A percentile compares a stretch with the other conserved stretches of the same genome.
phyloP scores from a whole-genome alignment of 2,888 invertebrate genomes.

The Oconnorella tubifera region DNA sequence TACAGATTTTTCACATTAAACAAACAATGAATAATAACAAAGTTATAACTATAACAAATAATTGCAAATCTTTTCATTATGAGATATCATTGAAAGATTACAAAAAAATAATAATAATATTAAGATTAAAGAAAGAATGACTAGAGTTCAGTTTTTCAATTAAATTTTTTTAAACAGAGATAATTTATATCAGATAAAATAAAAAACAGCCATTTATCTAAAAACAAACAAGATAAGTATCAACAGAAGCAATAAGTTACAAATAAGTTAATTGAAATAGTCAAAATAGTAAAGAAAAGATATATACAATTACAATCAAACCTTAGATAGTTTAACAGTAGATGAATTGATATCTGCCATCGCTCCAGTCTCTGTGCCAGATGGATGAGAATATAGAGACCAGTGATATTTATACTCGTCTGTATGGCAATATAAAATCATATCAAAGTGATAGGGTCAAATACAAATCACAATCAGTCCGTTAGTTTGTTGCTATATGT shows the following conservation, averaged over 20 bases:
- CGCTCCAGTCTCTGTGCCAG: conserved; percentile 71
- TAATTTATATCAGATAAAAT: background rate
- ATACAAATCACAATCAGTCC: too few species aligned
- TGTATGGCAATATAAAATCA: background rate
- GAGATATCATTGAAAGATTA: too few species aligned
- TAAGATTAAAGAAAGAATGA: too few species aligned
- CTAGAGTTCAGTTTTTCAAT: too few species aligned
- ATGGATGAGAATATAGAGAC: conserved; percentile 71
- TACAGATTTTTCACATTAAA: too few species aligned
- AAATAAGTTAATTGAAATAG: background rate
- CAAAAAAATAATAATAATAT: too few species aligned
- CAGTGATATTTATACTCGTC: conserved; percentile 79
- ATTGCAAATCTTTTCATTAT: too few species aligned
- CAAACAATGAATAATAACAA: too few species aligned
- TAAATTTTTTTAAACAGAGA: too few species aligned
- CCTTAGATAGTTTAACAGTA: conserved; percentile 75
- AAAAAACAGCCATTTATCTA: background rate
- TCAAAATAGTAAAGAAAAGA: background rate
- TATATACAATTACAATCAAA: conserved; percentile 48
- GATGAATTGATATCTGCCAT: conserved; percentile 73
- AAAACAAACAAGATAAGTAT: background rate
- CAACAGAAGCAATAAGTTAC: background rate
- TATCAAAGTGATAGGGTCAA: too few species aligned
- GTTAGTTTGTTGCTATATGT: too few species aligned
- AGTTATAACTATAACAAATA: too few species aligned